These are phyloP conservation scores for Aplidium turbinatum DNA, from an alignment of 23 tunicate species.

Conservation along the genomic window DNA sequence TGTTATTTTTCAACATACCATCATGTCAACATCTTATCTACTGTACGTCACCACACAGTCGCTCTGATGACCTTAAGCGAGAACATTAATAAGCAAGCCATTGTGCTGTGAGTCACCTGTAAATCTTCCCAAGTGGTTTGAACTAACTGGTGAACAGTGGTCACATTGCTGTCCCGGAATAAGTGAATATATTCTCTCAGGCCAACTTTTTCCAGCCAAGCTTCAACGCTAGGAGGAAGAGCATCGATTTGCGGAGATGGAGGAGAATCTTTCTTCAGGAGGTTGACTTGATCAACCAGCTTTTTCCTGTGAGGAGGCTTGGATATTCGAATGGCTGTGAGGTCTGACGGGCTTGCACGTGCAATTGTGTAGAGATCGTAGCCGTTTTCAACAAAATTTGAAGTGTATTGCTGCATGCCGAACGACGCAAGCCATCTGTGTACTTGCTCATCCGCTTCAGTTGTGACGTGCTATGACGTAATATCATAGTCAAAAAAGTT, in stretches of 20 bases:
- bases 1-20: too few species aligned
- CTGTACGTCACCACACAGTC: too few species aligned
- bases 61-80: too few species aligned
- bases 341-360: conserved; percentile 28
- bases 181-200: conserved; percentile 18
- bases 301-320: conserved; percentile 45
- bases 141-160: conserved; percentile 1
- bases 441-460: conserved; percentile 23
- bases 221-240: conserved; percentile 18
- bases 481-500: too few species aligned
- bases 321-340: conserved; percentile 38
- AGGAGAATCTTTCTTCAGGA: background rate
- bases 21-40: too few species aligned
- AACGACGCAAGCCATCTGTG: conserved; percentile 46
- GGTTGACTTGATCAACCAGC: conserved; percentile 2
- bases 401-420: conserved; percentile 41
- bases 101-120: too few species aligned
- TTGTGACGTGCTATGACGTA: too few species aligned
- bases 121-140: conserved; percentile 61
- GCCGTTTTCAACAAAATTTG: conserved; percentile 45
- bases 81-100: too few species aligned
- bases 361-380: conserved; percentile 42
- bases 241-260: background rate
- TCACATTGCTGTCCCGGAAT: conserved; percentile 8
- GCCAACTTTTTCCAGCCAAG: conserved; percentile 14